Evolutionary conservation across 2,113 vertebrate genomes (phyloP), one percentile per base, ranked within the genome.

Genomic region (Meriones unguiculatus): DNA sequence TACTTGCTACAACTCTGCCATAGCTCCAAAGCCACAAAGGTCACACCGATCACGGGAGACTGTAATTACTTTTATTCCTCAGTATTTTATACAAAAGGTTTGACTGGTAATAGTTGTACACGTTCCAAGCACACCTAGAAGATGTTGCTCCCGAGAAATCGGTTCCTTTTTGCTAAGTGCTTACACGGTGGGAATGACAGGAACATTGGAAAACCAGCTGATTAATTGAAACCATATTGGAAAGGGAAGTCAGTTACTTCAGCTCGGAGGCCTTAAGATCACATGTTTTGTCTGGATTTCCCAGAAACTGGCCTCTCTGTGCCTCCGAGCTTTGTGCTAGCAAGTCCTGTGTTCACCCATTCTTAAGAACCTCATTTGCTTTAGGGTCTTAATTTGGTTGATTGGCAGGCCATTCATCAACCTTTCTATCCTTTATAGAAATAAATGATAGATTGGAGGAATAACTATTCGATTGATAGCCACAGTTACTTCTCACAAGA

Each of bases 211-310:
- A 87, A 32, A 80, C 25, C 72, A 78, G n/a, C 35, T 86, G 64
- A 91, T 95, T 84, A 54, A 81, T 92, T 35, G 62, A 95, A 96
- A 96, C 85, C 76, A 87, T 73, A 90, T 92, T 96, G 50, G 25
- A 24, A 77, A 87, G 90, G 12, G 93, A 75, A 30, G 38, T 1
- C 52, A n/a, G 72, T 73, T 59, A 70, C 46, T 75, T 93, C 81
- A 88, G 52, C 46, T 72, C 84, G 76, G 90, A 91, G 81, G 70
- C 67, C 69, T 89, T 89, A 69, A 52, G 28, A 89, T 84, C 76
- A 95, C 92, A 80, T 95, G 38, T 82, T 93, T 54, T 73, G 30
- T 96, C 67, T 95, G 67, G 72, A 72, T 91, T 91, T 91, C 87
- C 57, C 78, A 69, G 75, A 72, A 93, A 80, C 50, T 90, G 30